Evolutionary conservation across 2,888 invertebrate species (phyloP), one percentile per base, ranked within the genome.

Genomic region (Drosophila vallismaia): DNA sequence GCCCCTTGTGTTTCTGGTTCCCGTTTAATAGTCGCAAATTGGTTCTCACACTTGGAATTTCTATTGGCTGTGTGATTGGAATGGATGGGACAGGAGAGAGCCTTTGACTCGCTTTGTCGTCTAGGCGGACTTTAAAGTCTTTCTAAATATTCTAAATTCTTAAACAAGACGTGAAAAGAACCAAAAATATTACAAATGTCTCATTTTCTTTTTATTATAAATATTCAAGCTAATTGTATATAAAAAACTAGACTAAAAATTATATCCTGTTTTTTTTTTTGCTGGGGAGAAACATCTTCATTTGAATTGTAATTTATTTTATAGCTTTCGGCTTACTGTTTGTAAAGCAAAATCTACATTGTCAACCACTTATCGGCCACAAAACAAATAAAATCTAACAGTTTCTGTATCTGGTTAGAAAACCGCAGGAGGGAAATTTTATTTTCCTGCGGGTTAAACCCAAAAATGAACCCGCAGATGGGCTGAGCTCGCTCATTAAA

Each of bases 1-100:
- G 50, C 63, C 64, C 64, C 51, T 66, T 64, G 45, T 79, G 77
- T 76, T 86, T 75, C 62, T 80, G 85, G 77, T 59, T 64, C 77
- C 72, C 81, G 69, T 86, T 81, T 86, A 81, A 86, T 84, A 84
- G 80, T 86, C 84, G 75, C 84, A 81, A 81, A 81, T 81, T 81
- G 80, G 75, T 86, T 84, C 77, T 71, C 87, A 86, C 87, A 69
- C 84, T 55, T 75, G 66, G 66, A 70, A 77, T 64, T 75, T 68
- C 72, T 45, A 75, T 71, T 69, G 70, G 49, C 53, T 45, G 70
- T 50, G 52, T 58, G 80, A 77, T 80, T 71, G 45, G 49, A 33
- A 38, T 52, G 19, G 50, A 42, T 14, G 19, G 14, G 8, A 19
- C 19, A 42, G 36, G 33, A 29, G 46, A 36, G 33, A 44, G 26